Evolutionary conservation across 2,888 invertebrate species (phyloP).

Genomic region (Stenoptilia bipunctidactyla): DNA sequence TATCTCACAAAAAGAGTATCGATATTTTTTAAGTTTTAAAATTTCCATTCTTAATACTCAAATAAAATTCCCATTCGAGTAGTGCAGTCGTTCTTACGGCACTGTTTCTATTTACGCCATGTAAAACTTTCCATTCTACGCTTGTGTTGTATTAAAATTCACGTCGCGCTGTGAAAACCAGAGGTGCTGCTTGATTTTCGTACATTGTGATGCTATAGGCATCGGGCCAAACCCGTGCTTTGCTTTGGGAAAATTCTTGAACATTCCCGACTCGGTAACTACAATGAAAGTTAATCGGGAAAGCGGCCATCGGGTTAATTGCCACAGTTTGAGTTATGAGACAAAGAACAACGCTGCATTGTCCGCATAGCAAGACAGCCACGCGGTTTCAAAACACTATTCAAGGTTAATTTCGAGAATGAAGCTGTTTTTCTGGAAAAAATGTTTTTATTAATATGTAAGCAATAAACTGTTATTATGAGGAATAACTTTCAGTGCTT

Average conservation of each 20-base stretch:
- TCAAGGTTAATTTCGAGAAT: too few relatives aligned
- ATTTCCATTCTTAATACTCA: not conserved
- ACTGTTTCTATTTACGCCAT: not conserved
- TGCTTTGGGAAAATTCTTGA: not conserved
- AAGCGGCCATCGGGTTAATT: too few relatives aligned
- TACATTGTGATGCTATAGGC: not conserved
- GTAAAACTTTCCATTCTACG: not conserved
- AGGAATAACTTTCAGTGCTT: too few relatives aligned
- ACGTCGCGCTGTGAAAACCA: not conserved
- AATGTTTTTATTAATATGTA: too few relatives aligned
- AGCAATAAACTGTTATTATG: too few relatives aligned
- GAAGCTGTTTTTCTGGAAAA: too few relatives aligned
- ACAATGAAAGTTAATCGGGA: not conserved
- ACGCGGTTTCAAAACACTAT: too few relatives aligned
- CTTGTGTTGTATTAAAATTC: not conserved
- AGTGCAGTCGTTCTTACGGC: not conserved
- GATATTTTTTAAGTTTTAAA: not conserved
- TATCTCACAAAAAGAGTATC: too few relatives aligned
- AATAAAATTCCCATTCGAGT: not conserved
- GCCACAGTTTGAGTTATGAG: not conserved
- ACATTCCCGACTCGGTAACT: not conserved
- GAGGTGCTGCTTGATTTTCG: conserved; percentile 1
- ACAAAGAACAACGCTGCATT: not conserved
- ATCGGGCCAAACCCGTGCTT: not conserved
- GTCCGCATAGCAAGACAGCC: too few relatives aligned